phyloP scores from a whole-genome alignment of 2,797 vertebrate species.

The Tokudaia muenninki region DNA sequence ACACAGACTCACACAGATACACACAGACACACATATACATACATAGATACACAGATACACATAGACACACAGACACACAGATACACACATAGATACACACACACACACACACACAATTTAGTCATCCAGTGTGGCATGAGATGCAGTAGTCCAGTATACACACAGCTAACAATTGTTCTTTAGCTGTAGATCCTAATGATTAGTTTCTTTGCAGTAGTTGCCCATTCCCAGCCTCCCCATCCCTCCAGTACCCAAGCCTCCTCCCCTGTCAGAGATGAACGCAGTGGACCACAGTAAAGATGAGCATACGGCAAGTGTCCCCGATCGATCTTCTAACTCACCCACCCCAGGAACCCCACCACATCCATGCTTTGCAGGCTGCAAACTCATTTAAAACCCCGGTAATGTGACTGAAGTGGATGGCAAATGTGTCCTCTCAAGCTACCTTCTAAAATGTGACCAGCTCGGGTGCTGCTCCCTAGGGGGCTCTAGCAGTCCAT shows the following conservation, averaged over 20 bases:
- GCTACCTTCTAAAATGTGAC: neutral
- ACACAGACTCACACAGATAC: too few relatives aligned
- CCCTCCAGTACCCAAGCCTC: neutral
- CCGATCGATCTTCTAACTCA: neutral
- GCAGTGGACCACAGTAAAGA: neutral
- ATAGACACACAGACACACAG: neutral
- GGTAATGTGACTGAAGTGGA: neutral
- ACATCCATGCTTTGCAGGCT: neutral
- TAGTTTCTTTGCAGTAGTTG: neutral
- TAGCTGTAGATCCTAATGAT: neutral
- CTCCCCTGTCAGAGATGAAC: neutral
- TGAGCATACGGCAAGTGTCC: neutral
- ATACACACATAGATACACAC: neutral
- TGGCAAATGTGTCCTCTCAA: neutral
- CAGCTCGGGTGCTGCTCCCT: neutral
- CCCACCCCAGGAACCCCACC: neutral
- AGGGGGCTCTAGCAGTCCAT: neutral
- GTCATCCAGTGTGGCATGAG: neutral
- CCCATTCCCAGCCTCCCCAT: neutral
- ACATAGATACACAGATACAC: conserved; percentile 81
- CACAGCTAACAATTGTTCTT: neutral
- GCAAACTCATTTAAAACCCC: neutral
- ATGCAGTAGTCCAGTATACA: neutral
- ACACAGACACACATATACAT: conserved; percentile 55
- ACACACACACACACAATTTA: neutral